These are phyloP conservation scores for Euglossa dilemma DNA, from an alignment of 1,140 invertebrate species.

Conservation along the genomic window DNA sequence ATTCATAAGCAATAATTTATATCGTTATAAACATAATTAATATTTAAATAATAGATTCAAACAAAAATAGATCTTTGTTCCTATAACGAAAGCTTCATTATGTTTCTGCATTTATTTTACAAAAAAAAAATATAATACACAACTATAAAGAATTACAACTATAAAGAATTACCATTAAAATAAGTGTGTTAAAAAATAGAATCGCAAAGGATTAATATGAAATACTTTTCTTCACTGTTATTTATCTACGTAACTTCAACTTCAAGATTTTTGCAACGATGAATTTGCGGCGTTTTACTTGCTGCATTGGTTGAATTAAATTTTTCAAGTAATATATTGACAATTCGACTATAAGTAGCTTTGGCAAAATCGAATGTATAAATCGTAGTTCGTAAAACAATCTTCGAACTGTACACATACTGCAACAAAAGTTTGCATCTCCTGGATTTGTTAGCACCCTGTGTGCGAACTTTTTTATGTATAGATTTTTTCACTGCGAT, in stretches of 20 bases:
- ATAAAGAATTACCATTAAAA: not conserved
- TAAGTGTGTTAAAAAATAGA: not conserved
- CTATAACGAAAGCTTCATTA: no score
- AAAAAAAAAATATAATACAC: not conserved
- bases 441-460: constrained; percentile 10
- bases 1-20: no score
- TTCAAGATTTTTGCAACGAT: not conserved
- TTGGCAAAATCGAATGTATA: constrained; percentile 39
- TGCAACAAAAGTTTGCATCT: constrained; percentile 13
- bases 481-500: constrained; percentile 26
- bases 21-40: no score
- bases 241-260: not conserved
- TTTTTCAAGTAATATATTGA: not conserved
- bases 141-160: not conserved
- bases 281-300: not conserved
- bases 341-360: constrained; percentile 57
- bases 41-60: no score
- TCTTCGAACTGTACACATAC: not conserved
- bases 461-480: constrained; percentile 23
- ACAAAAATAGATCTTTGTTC: no score
- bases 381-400: constrained; percentile 21
- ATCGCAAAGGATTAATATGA: constrained; percentile 36
- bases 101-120: no score
- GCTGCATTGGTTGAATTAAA: constrained; percentile 3
- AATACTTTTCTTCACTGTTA: not conserved